phyloP scores from a whole-genome alignment of 2,797 vertebrate species.

The Monodelphis domestica region DNA sequence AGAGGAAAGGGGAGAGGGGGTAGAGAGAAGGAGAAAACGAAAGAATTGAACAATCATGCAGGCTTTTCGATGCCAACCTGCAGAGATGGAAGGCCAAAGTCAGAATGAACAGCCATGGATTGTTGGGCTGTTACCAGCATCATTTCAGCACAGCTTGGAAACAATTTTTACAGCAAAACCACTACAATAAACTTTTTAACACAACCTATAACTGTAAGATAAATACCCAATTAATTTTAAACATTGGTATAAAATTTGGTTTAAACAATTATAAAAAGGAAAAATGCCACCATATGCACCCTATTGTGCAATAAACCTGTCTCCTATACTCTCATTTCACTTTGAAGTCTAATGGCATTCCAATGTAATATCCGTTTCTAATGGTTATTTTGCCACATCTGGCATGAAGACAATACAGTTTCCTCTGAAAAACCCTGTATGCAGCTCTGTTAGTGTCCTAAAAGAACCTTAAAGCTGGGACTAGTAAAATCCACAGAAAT shows the following conservation, averaged over 20 bases:
- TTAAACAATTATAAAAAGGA: too few species aligned
- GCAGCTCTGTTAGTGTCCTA: too few species aligned
- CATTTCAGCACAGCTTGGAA: constrained; percentile 91
- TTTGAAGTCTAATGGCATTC: too few species aligned
- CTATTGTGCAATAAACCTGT: constrained; percentile 78
- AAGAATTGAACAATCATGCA: constrained; percentile 92
- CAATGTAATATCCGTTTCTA: too few species aligned
- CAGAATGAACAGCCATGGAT: constrained; percentile 92
- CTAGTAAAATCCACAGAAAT: too few species aligned
- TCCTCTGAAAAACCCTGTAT: too few species aligned
- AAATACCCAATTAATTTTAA: constrained; percentile 85
- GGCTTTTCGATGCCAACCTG: constrained; percentile 92
- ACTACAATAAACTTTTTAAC: constrained; percentile 85
- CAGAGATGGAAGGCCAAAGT: constrained; percentile 89
- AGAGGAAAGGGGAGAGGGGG: constrained; percentile 78
- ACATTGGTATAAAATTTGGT: constrained; percentile 91
- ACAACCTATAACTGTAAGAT: constrained; percentile 85
- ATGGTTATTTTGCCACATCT: too few species aligned
- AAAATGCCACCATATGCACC: constrained; percentile 83
- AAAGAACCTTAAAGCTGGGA: too few species aligned
- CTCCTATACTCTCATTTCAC: constrained; percentile 71
- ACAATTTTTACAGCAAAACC: constrained; percentile 87
- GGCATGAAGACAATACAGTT: too few species aligned
- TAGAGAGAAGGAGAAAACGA: constrained; percentile 87
- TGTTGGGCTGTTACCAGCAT: constrained; percentile 90